phyloP scores from a whole-genome alignment of 2,113 vertebrate genomes.

The Leptosomus discolor region DNA sequence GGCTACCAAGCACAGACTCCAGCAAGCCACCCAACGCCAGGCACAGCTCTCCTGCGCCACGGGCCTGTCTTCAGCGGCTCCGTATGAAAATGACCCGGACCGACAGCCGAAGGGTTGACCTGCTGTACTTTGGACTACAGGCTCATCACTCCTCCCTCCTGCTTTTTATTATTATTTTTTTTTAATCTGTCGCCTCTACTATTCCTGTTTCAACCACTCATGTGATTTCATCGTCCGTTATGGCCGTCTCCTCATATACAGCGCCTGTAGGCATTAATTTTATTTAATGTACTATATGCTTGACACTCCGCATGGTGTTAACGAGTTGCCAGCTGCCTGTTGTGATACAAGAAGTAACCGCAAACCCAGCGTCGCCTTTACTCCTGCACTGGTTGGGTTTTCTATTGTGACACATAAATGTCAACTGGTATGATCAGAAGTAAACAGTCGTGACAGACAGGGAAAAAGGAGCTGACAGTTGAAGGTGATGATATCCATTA shows the following conservation, averaged over 20 bases:
- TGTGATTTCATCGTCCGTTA: conserved; percentile 45
- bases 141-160: not conserved
- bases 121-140: not conserved
- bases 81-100: not conserved
- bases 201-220: conserved; percentile 11
- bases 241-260: conserved; percentile 30
- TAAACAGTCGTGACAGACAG: conserved; percentile 71
- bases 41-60: not conserved
- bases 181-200: not conserved
- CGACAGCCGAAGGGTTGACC: not conserved
- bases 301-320: conserved; percentile 65
- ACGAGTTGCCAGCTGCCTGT: conserved; percentile 73
- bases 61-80: not conserved
- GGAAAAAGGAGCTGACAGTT: conserved; percentile 69
- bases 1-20: not conserved
- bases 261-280: conserved; percentile 61
- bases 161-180: not conserved
- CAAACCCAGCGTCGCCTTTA: conserved; percentile 61
- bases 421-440: conserved; percentile 70
- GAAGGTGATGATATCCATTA: conserved; percentile 73
- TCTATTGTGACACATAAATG: conserved; percentile 69
- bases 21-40: not conserved
- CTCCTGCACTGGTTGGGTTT: conserved; percentile 43
- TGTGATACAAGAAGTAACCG: conserved; percentile 59
- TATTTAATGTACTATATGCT: conserved; percentile 66